Evolutionary conservation across 2,888 invertebrate species (phyloP).

Genomic region (Oscheius sp.): DNA sequence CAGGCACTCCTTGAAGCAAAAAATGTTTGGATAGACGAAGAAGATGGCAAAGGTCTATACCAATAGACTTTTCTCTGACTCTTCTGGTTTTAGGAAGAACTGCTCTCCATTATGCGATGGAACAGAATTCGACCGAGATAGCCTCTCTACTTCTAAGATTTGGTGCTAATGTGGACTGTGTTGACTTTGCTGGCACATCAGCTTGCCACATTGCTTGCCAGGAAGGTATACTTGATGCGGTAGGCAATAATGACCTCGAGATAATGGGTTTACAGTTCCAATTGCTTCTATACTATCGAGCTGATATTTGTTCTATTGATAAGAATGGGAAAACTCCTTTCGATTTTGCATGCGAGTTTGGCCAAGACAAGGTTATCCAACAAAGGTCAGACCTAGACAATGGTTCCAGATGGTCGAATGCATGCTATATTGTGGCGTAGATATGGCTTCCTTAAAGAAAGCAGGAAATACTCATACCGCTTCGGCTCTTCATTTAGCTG

Average conservation of each 20-base stretch:
- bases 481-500: slow-evolving; percentile 61
- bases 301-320: slow-evolving; percentile 71
- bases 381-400: slow-evolving; percentile 3
- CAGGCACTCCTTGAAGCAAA: slow-evolving; percentile 43
- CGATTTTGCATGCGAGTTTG: slow-evolving; percentile 74
- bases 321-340: slow-evolving; percentile 72
- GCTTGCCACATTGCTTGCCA: slow-evolving; percentile 50
- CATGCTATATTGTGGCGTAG: slow-evolving; percentile 34
- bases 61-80: neutral
- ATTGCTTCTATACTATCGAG: slow-evolving; percentile 71
- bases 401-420: slow-evolving; percentile 40
- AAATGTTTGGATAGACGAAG: slow-evolving; percentile 45
- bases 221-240: slow-evolving; percentile 55
- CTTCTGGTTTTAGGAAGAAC: slow-evolving; percentile 40
- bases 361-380: slow-evolving; percentile 67
- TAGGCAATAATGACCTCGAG: slow-evolving; percentile 7
- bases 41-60: slow-evolving; percentile 44
- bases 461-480: slow-evolving; percentile 39
- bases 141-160: slow-evolving; percentile 37
- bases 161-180: slow-evolving; percentile 46
- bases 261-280: slow-evolving; percentile 69
- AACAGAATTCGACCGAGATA: slow-evolving; percentile 43
- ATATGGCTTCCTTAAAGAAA: slow-evolving; percentile 10
- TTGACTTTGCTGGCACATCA: slow-evolving; percentile 46
- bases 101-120: slow-evolving; percentile 50